phyloP scores from a whole-genome alignment of 2,797 vertebrate species.

The Squalus acanthias region DNA sequence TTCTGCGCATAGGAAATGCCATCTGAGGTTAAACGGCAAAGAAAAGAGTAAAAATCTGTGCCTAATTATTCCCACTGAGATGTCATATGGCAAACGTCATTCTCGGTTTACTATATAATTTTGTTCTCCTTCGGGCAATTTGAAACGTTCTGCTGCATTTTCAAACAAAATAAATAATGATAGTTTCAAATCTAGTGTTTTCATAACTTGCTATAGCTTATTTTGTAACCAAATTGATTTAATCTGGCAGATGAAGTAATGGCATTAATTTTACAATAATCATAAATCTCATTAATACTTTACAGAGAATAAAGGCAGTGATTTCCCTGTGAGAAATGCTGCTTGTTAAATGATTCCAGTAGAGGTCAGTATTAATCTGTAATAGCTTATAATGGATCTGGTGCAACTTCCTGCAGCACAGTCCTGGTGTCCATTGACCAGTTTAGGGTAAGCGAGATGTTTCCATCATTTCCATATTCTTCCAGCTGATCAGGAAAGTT shows the following conservation, averaged over 20 bases:
- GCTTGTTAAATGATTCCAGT: conserved; percentile 12
- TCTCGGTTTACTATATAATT: not conserved
- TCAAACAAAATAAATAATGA: not conserved
- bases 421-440: not conserved
- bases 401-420: not conserved
- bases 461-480: not conserved
- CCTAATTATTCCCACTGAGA: conserved; percentile 29
- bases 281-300: not conserved
- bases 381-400: not conserved
- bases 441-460: not conserved
- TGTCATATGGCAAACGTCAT: conserved; percentile 28
- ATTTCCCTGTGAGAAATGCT: not conserved
- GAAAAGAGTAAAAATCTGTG: not conserved
- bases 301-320: not conserved
- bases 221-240: not conserved
- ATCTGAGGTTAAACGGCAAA: conserved; percentile 24
- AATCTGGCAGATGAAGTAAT: not conserved
- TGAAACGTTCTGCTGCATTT: not conserved
- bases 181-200: not conserved
- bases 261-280: not conserved
- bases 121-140: conserved; percentile 12
- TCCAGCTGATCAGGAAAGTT: not conserved
- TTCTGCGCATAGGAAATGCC: not conserved
- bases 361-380: conserved; percentile 37
- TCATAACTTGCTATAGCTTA: not conserved